These are phyloP conservation scores for Sarcoramphus papa DNA, from an alignment of 2,797 vertebrate genomes.

Conservation along the genomic window DNA sequence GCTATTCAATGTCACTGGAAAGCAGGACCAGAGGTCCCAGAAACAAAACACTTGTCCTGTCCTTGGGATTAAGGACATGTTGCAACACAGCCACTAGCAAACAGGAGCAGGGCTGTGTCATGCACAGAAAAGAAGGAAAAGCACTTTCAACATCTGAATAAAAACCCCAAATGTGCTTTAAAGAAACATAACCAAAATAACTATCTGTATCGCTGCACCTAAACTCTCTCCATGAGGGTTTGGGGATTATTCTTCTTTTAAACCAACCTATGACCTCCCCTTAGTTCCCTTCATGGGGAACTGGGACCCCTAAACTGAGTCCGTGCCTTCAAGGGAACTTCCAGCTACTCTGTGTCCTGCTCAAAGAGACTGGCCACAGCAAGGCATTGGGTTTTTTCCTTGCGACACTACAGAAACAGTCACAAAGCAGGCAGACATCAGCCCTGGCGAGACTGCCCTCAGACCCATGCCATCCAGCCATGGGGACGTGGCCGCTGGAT, in stretches of 20 bases:
- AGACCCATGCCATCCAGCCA: background rate
- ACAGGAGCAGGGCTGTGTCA: background rate
- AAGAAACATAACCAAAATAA: background rate
- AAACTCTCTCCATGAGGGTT: background rate
- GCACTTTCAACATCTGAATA: background rate
- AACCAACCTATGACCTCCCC: background rate
- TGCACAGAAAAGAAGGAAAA: background rate
- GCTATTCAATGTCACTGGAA: background rate
- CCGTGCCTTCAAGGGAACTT: background rate
- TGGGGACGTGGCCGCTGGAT: accelerated
- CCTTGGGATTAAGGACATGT: background rate
- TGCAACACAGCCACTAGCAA: background rate
- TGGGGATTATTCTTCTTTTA: background rate
- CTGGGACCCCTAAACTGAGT: background rate
- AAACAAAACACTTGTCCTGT: background rate
- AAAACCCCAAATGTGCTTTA: background rate
- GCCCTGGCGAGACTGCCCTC: background rate
- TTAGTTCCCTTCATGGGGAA: background rate
- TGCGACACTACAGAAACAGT: background rate
- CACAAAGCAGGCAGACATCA: background rate
- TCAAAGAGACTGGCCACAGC: background rate
- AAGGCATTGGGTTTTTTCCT: background rate
- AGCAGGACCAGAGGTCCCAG: background rate
- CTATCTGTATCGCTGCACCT: background rate
- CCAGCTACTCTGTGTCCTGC: background rate